Conservation (phyloP, 2,113 vertebrate species). For the Pelusios castaneus region DNA sequence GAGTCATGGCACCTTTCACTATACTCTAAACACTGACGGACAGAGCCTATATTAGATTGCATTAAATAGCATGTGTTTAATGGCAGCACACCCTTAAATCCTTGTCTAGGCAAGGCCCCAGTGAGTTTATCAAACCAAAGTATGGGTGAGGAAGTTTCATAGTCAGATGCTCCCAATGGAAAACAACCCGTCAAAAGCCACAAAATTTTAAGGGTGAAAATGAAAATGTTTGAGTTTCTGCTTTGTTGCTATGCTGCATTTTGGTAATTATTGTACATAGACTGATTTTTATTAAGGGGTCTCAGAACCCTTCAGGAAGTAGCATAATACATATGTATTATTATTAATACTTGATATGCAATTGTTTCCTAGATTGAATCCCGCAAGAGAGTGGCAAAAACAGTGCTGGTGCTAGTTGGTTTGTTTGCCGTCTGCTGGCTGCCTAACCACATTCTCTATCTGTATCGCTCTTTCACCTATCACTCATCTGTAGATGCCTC, state of each 20-base stretch:
- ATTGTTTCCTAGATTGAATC: conserved; percentile 79
- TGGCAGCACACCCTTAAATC: neutral
- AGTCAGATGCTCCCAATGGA: neutral
- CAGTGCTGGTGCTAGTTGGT: conserved; percentile 81
- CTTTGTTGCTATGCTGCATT: accelerated
- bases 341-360: conserved; percentile 18
- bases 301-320: neutral
- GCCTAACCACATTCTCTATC: conserved; percentile 83
- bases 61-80: neutral
- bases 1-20: neutral
- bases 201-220: neutral
- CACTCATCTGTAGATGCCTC: conserved; percentile 73
- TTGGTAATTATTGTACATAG: neutral
- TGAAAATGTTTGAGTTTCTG: neutral
- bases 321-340: neutral
- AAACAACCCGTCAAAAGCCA: neutral
- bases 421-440: conserved; percentile 86
- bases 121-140: neutral
- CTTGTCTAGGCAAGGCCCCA: neutral
- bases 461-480: conserved; percentile 82
- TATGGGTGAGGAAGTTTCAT: neutral
- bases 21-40: neutral
- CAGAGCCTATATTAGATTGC: neutral
- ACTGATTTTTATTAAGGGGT: neutral
- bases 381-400: conserved; percentile 85